Percentiles rank a stretch among this genome's conserved stretches.
phyloP scores from a whole-genome alignment of 1,140 invertebrate species.

The Gyrodactylus salaris region DNA sequence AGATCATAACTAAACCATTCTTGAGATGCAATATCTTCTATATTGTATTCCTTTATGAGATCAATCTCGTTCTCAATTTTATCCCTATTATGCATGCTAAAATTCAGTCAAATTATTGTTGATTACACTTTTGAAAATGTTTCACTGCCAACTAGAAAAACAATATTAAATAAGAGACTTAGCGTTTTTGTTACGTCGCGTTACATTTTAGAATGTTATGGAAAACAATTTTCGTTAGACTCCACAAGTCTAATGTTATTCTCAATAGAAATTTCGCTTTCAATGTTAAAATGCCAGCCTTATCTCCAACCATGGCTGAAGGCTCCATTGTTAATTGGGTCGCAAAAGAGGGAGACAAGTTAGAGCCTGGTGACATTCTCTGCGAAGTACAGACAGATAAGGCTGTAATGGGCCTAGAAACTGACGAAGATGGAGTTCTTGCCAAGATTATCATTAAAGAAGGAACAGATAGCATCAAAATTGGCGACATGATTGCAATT shows the following conservation, averaged over 20 bases:
- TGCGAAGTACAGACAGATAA: slow-evolving; percentile 32
- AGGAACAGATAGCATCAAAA: slow-evolving; percentile 41
- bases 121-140: too few species aligned
- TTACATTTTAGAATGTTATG: too few species aligned
- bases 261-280: too few species aligned
- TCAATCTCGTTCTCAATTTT: too few species aligned
- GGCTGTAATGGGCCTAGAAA: slow-evolving; percentile 26
- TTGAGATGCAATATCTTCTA: not conserved
- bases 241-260: too few species aligned
- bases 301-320: slow-evolving; percentile 30
- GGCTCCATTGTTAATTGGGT: slow-evolving; percentile 29
- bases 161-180: too few species aligned
- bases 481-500: slow-evolving; percentile 51
- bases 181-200: too few species aligned
- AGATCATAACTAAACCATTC: not conserved
- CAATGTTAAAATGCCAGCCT: slow-evolving; percentile 26
- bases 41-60: not conserved
- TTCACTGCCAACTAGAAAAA: too few species aligned
- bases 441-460: slow-evolving; percentile 28
- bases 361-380: slow-evolving; percentile 26
- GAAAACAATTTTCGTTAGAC: too few species aligned
- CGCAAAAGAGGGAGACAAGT: slow-evolving; percentile 27
- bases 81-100: too few species aligned
- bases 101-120: too few species aligned
- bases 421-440: slow-evolving; percentile 27